phyloP scores from a whole-genome alignment of 2,888 invertebrate species.

The Parnassius mnemosyne region DNA sequence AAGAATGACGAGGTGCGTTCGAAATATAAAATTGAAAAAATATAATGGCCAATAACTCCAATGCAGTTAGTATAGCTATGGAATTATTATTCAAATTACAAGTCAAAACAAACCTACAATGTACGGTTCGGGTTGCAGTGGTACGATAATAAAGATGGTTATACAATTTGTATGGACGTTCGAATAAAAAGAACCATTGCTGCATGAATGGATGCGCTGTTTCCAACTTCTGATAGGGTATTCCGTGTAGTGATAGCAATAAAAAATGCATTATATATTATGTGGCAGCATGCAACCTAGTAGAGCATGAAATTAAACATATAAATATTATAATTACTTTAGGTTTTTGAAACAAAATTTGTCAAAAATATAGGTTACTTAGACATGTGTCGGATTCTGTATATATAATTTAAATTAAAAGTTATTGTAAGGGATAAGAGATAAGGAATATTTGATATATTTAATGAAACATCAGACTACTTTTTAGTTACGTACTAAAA shows the following conservation, averaged over 20 bases:
- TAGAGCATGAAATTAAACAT: no score
- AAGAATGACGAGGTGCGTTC: slow-evolving; percentile 2
- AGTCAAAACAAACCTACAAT: slow-evolving; percentile 29
- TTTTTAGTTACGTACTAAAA: no score
- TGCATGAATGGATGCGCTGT: slow-evolving; percentile 72
- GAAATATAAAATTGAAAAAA: slow-evolving; percentile 19
- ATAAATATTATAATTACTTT: no score
- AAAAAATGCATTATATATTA: neutral
- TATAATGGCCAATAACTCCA: slow-evolving; percentile 6
- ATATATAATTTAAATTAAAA: no score
- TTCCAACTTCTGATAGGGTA: slow-evolving; percentile 44
- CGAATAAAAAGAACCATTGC: slow-evolving; percentile 67
- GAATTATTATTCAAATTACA: slow-evolving; percentile 26
- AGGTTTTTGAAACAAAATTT: no score
- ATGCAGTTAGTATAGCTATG: slow-evolving; percentile 11
- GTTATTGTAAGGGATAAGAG: no score
- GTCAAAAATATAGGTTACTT: no score
- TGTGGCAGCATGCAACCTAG: no score
- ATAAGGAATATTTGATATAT: no score
- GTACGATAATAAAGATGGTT: slow-evolving; percentile 35
- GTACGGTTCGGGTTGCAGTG: slow-evolving; percentile 31
- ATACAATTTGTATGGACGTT: slow-evolving; percentile 51
- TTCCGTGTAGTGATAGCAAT: slow-evolving; percentile 46
- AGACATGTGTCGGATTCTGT: no score
- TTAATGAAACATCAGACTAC: no score